Evolutionary conservation across 2,888 invertebrate species (phyloP), one percentile per base, ranked within the genome.

Genomic region (Linnaemya vulpina): DNA sequence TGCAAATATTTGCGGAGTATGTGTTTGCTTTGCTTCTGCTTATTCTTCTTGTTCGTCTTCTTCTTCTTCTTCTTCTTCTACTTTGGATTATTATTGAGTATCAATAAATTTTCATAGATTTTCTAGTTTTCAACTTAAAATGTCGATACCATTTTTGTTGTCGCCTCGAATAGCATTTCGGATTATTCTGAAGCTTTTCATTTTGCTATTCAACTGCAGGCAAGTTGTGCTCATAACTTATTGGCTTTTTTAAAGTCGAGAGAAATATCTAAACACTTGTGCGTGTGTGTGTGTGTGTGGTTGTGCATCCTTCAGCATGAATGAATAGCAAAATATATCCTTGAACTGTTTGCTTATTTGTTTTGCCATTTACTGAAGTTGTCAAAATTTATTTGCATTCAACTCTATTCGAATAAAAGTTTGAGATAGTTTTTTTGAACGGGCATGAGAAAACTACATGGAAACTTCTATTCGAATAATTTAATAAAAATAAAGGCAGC

Each of bases 311-410:
- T 75, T 73, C 30, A 40, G 63, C 67, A 55, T 76, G n/a, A 30
- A 83, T 76, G 76, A 83, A 83, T 83, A 67, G 30, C 76, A 79
- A 79, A 71, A 68, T 76, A 15, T 76, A 63, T 73, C 80, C 83
- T 83, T 86, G 86, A 80, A 83, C 71, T 73, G 20, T 78, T 76
- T 79, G 17, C 43, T 78, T 53, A 22, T 70, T 25, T 51, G 11
- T 30, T 60, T 77, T 68, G 7, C 5, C 7, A 40, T 40, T 68
- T 5, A 7, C 30, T 30, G 30, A 2, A 30, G 30, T 30, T 30
- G 30, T 30, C 5, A 5, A 5, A 30, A 30, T 30, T 30, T 30
- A 5, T 30, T 30, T 30, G 30, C 30, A 30, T 30, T 30, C 30
- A 30, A 30, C 30, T 30, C 30, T 3, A 30, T 30, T n/a, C n/a